A percentile compares a stretch with the other conserved stretches of the same genome.
phyloP scores from a whole-genome alignment of 2,888 invertebrate species.

The Lycaena phlaeas region DNA sequence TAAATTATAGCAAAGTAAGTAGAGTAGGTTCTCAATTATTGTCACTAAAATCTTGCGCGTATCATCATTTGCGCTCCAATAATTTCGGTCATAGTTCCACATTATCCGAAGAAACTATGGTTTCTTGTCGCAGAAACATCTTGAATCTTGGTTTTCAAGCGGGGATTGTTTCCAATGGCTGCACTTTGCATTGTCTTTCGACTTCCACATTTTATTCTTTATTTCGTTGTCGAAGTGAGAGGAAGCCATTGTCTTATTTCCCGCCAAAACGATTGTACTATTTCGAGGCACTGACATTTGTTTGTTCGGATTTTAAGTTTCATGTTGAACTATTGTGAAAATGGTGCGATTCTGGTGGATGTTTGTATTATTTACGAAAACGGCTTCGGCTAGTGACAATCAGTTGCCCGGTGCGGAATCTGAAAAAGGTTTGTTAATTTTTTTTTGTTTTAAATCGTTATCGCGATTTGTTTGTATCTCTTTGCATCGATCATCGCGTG shows the following conservation, averaged over 20 bases:
- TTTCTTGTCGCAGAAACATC: slow-evolving; percentile 18
- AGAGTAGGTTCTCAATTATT: slow-evolving; percentile 12
- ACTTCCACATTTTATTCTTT: slow-evolving; percentile 49
- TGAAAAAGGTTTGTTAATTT: slow-evolving; percentile 44
- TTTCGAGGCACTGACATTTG: slow-evolving; percentile 18
- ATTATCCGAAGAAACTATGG: slow-evolving; percentile 8
- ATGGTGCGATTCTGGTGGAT: slow-evolving; percentile 70
- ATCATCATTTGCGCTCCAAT: slow-evolving; percentile 52
- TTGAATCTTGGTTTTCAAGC: slow-evolving; percentile 27
- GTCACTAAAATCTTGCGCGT: slow-evolving; percentile 15
- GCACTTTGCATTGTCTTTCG: slow-evolving; percentile 53
- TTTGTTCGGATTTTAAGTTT: slow-evolving; percentile 31
- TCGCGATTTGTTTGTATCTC: too few relatives aligned
- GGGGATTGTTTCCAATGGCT: slow-evolving; percentile 64
- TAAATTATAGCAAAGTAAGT: not conserved
- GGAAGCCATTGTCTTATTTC: slow-evolving; percentile 38
- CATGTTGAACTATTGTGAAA: slow-evolving; percentile 50
- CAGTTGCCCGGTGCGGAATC: slow-evolving; percentile 40
- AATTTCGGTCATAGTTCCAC: slow-evolving; percentile 22
- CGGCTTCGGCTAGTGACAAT: slow-evolving; percentile 60
- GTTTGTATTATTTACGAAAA: slow-evolving; percentile 63
- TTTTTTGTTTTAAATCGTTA: not conserved
- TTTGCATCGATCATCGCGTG: too few relatives aligned
- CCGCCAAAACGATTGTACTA: slow-evolving; percentile 35
- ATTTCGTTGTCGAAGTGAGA: slow-evolving; percentile 48